These are phyloP conservation scores for Chaetorhynchus papuensis DNA, from an alignment of 2,113 vertebrate species.

Conservation along the genomic window DNA sequence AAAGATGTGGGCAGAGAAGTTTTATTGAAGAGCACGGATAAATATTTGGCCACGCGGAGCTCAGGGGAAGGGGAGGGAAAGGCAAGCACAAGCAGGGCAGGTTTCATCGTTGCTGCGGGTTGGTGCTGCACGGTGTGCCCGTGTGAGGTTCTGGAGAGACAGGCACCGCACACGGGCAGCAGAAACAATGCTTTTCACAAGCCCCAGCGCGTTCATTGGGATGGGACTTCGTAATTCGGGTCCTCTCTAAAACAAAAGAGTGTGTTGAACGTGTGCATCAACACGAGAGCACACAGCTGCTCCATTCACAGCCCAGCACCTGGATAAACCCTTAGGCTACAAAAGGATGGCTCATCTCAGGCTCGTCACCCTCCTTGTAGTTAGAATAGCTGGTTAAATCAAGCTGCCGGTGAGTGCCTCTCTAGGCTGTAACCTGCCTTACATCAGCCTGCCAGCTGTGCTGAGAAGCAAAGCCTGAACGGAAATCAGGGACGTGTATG, in stretches of 20 bases:
- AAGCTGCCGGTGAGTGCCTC: not conserved
- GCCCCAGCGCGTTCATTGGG: not conserved
- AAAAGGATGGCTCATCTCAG: not conserved
- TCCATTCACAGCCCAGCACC: not conserved
- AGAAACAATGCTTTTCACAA: not conserved
- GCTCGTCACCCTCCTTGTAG: not conserved
- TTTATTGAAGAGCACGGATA: not conserved
- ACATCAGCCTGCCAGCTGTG: not conserved
- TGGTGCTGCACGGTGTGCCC: accelerated
- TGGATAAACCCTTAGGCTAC: not conserved
- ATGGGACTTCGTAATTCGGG: not conserved
- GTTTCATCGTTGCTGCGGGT: not conserved
- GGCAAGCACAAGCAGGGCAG: not conserved
- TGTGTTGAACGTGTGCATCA: accelerated
- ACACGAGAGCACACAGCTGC: not conserved
- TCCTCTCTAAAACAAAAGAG: not conserved
- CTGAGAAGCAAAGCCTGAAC: not conserved
- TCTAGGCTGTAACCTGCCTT: not conserved
- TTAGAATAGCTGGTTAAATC: not conserved
- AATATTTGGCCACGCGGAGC: not conserved
- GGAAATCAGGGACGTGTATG: not conserved
- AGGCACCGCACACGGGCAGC: accelerated
- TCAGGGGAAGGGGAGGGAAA: not conserved
- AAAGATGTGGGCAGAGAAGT: not conserved
- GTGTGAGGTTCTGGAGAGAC: not conserved